These are phyloP conservation scores for Polydrusus cervinus DNA, from an alignment of 2,888 invertebrate genomes.

Conservation along the genomic window DNA sequence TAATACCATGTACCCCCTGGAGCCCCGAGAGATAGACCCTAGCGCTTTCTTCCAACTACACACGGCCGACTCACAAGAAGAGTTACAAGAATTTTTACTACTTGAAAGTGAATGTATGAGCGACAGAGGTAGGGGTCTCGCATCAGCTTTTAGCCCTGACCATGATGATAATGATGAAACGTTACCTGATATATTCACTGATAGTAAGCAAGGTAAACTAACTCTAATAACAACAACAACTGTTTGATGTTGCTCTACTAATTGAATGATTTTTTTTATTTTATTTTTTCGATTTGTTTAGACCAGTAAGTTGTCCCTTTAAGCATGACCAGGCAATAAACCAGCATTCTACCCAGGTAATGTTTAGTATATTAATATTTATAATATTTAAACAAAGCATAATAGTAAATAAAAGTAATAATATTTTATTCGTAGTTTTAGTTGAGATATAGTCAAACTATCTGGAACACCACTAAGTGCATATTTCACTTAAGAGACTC, in stretches of 20 bases:
- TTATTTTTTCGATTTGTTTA: slow-evolving; percentile 60
- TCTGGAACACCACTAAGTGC: too few relatives aligned
- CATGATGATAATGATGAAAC: slow-evolving; percentile 47
- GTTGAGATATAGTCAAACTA: too few relatives aligned
- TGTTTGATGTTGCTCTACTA: slow-evolving; percentile 59
- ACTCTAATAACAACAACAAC: neutral
- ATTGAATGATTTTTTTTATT: slow-evolving; percentile 55
- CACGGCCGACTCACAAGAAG: slow-evolving; percentile 77
- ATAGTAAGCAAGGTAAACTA: slow-evolving; percentile 49
- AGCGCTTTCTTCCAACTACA: slow-evolving; percentile 75
- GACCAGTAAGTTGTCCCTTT: slow-evolving; percentile 60
- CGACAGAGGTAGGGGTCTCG: slow-evolving; percentile 71
- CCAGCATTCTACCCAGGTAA: slow-evolving; percentile 58
- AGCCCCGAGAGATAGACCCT: slow-evolving; percentile 76
- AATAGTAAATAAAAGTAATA: too few relatives aligned
- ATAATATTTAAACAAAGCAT: neutral
- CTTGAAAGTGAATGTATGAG: slow-evolving; percentile 76
- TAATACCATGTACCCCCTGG: slow-evolving; percentile 73
- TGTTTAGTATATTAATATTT: slow-evolving; percentile 8
- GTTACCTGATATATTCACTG: slow-evolving; percentile 20
- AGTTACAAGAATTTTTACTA: slow-evolving; percentile 77
- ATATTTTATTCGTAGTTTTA: too few relatives aligned
- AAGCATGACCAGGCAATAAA: slow-evolving; percentile 63
- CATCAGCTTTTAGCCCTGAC: slow-evolving; percentile 68
- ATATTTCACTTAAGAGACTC: too few relatives aligned